Evolutionary conservation across 2,113 vertebrate species (phyloP), one percentile per base, ranked within the genome.

Genomic region (Haemorhous mexicanus): DNA sequence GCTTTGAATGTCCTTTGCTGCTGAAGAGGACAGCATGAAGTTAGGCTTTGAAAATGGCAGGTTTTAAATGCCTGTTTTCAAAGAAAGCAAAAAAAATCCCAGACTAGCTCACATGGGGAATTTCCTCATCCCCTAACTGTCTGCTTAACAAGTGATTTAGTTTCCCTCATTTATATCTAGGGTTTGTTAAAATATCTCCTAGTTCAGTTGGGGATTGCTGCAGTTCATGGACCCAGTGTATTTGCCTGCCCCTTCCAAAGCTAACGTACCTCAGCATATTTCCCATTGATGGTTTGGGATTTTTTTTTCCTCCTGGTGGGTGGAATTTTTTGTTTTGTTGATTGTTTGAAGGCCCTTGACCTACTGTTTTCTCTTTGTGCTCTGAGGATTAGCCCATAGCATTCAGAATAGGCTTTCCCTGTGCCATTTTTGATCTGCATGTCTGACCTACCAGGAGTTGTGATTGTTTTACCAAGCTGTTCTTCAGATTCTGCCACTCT

Each of bases 101-200:
- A 22, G 6, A 9, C 3, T 26, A 20, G 15, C 24, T 62, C 4
- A 7, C 28, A 2, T 0, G 2, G 47, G 44, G 16, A 83, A 16
- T 73, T 76, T 30, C 22, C 7, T 17, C 27, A 13, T 23, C 8
- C 52, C 11, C 8, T 13, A 3, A 27, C 32, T 61, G 24, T 19
- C 50, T 64, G 44, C 33, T 85, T 21, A 35, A 46, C 4, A 1
- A 15, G 28, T 9, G 23, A 26, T 27, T 81, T 2, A 1, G 17
- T 83, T 68, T 75, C 17, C 37, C 11, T 92, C 41, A 21, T 27
- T 77, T 46, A 1, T 4, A 9, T 44, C 9, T 20, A 7, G 11
- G 8, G 13, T 9, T 78, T 74, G 32, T 3, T 19, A 28, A 32
- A 88, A 7, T 47, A 41, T 4, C 32, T 79, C 62, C 20, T 53